Evolutionary conservation across 2,888 invertebrate species (phyloP).

Genomic region (Papilio elwesi): DNA sequence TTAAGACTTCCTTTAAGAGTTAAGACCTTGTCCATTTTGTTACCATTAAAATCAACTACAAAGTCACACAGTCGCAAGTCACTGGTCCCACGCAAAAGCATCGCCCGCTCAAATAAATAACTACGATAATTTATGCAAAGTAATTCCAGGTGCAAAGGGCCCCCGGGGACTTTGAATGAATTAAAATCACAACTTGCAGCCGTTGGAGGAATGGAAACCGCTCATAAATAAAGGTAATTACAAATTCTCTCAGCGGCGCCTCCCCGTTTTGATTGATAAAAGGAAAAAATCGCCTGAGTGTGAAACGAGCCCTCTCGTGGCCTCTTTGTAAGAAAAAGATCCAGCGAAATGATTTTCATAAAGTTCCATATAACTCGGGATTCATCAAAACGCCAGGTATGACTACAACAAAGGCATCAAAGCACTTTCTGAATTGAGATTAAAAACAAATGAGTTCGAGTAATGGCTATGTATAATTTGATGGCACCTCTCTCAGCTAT

Average conservation of each 20-base stretch:
- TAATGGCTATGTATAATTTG: slow-evolving; percentile 61
- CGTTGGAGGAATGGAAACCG: slow-evolving; percentile 70
- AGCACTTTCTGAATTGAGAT: slow-evolving; percentile 51
- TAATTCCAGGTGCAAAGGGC: slow-evolving; percentile 80
- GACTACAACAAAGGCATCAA: slow-evolving; percentile 46
- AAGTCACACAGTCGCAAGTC: slow-evolving; percentile 54
- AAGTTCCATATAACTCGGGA: slow-evolving; percentile 54
- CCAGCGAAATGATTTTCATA: slow-evolving; percentile 56
- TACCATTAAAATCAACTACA: neutral
- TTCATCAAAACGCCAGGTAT: slow-evolving; percentile 49
- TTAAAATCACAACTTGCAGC: slow-evolving; percentile 81
- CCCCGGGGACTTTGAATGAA: slow-evolving; percentile 68
- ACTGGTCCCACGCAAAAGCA: slow-evolving; percentile 62
- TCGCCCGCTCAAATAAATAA: slow-evolving; percentile 68
- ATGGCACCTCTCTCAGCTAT: slow-evolving; percentile 45
- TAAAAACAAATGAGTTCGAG: slow-evolving; percentile 54
- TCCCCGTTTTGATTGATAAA: slow-evolving; percentile 58
- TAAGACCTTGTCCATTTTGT: too few species aligned
- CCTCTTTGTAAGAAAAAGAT: slow-evolving; percentile 48
- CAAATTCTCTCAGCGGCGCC: slow-evolving; percentile 55
- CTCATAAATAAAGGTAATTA: slow-evolving; percentile 82
- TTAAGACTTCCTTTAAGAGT: too few species aligned
- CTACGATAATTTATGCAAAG: slow-evolving; percentile 78
- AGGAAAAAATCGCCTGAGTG: slow-evolving; percentile 53
- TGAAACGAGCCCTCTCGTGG: slow-evolving; percentile 51